Conservation (phyloP, 2,797 vertebrate genomes). For the Channallabes apus region DNA sequence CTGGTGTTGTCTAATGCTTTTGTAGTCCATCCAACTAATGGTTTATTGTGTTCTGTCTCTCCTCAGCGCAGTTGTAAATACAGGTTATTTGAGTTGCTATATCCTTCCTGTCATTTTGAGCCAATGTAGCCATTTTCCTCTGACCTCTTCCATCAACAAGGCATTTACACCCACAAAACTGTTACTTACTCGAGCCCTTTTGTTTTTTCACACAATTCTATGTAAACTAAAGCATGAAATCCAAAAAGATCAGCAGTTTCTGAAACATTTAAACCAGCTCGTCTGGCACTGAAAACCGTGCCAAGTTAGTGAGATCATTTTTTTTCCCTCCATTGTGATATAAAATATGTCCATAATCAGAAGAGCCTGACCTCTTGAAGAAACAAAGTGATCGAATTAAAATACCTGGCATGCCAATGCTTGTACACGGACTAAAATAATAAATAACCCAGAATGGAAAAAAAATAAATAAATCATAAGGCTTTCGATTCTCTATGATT, state of each 20-base stretch:
- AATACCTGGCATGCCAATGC: background rate
- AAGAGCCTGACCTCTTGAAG: background rate
- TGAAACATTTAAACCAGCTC: background rate
- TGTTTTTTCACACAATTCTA: background rate
- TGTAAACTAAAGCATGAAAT: background rate
- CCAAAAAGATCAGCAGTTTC: background rate
- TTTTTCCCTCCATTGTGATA: background rate
- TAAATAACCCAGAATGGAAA: background rate
- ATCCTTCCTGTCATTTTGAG: background rate
- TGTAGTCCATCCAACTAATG: background rate
- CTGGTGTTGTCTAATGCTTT: background rate
- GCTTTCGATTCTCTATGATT: background rate
- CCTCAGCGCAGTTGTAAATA: background rate
- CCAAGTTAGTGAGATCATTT: background rate
- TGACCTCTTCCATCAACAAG: background rate
- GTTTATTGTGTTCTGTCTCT: background rate
- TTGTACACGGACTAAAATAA: background rate
- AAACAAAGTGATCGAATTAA: background rate
- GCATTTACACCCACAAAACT: background rate
- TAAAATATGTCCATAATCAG: background rate
- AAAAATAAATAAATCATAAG: background rate
- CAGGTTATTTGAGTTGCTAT: background rate
- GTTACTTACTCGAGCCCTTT: background rate
- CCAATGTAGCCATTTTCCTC: background rate
- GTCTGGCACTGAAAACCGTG: background rate